Percentiles rank a stretch among this genome's conserved stretches.
phyloP scores from a whole-genome alignment of 2,797 vertebrate species.

The Delichon dasypus region DNA sequence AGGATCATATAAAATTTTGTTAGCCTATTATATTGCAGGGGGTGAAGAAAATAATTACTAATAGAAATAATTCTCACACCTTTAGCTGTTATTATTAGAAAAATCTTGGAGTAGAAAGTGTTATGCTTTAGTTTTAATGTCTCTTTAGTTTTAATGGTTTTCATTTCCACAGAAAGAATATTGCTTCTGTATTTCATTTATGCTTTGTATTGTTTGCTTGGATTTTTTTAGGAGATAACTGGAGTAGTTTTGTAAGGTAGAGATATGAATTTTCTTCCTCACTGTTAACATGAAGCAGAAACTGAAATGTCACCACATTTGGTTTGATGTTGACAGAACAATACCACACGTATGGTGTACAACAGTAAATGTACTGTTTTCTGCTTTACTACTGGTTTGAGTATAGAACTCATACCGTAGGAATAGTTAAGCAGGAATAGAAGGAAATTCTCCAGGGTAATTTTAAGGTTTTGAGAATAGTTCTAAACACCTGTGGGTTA shows the following conservation, averaged over 20 bases:
- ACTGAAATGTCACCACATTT: not conserved
- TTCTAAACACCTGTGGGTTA: not conserved
- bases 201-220: not conserved
- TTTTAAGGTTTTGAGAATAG: not conserved
- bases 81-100: not conserved
- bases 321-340: not conserved
- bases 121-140: no score
- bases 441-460: not conserved
- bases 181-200: not conserved
- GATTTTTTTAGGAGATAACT: not conserved
- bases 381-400: not conserved
- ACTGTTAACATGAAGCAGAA: not conserved
- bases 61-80: not conserved
- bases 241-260: not conserved
- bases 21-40: not conserved
- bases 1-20: not conserved
- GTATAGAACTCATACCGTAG: not conserved
- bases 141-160: not conserved
- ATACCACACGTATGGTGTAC: not conserved
- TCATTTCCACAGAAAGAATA: not conserved
- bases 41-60: not conserved
- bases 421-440: not conserved
- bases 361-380: not conserved
- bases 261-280: not conserved
- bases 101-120: not conserved